Evolutionary conservation across 2,797 vertebrate species (phyloP).

Genomic region (Poecilia wingei): DNA sequence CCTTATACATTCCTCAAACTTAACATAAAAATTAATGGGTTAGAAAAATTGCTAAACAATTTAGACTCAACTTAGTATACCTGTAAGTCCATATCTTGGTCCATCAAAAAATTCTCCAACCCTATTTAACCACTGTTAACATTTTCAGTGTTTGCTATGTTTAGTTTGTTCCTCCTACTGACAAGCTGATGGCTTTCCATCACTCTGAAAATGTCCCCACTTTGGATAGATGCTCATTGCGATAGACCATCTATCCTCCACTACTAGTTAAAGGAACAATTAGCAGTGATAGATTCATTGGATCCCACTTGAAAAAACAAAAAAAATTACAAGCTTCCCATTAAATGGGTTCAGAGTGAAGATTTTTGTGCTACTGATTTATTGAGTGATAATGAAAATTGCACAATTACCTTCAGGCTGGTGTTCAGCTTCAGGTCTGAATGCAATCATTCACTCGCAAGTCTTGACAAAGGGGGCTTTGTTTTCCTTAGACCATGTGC

Average conservation of each 20-base stretch:
- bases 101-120: not conserved
- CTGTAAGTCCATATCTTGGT: not conserved
- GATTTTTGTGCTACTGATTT: slow-evolving; percentile 26
- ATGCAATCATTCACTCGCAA: slow-evolving; percentile 30
- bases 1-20: not conserved
- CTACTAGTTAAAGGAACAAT: not conserved
- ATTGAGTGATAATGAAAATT: slow-evolving; percentile 49
- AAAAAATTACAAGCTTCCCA: not conserved
- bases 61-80: not conserved
- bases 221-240: not conserved
- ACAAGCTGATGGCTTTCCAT: not conserved
- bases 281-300: slow-evolving; percentile 1
- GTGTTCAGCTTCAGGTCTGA: slow-evolving; percentile 11
- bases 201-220: not conserved
- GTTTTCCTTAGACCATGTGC: slow-evolving; percentile 45
- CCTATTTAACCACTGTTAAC: not conserved
- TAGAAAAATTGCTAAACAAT: not conserved
- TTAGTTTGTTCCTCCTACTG: not conserved
- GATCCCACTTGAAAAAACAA: not conserved
- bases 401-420: slow-evolving; percentile 40
- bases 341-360: not conserved
- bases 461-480: slow-evolving; percentile 52
- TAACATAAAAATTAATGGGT: not conserved
- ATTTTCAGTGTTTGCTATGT: not conserved
- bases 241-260: not conserved